These are phyloP conservation scores for Plotosus lineatus DNA, from an alignment of 2,113 vertebrate species.

Conservation along the genomic window DNA sequence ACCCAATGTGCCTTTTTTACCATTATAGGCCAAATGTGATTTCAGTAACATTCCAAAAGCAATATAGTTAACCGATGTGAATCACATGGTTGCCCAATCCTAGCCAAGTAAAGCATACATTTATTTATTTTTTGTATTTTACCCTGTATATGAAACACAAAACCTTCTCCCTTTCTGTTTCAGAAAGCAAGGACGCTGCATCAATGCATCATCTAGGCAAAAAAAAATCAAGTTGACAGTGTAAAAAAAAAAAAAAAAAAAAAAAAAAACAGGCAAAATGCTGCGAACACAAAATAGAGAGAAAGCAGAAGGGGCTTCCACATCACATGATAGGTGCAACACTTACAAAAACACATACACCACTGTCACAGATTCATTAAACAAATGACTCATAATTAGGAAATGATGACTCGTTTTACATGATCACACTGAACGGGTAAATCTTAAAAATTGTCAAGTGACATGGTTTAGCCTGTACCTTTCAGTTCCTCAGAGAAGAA, in stretches of 20 bases:
- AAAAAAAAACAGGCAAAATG: background rate
- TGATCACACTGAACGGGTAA: no score
- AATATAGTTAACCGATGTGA: background rate
- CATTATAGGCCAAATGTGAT: background rate
- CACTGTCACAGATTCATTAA: background rate
- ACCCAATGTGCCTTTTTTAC: no score
- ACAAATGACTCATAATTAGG: background rate
- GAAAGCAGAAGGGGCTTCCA: background rate
- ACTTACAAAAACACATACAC: background rate
- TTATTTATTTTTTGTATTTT: background rate
- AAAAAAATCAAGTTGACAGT: background rate
- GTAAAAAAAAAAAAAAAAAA: background rate
- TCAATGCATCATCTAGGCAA: background rate
- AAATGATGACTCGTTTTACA: background rate
- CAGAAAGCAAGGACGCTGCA: background rate
- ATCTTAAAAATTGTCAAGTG: no score
- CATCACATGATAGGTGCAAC: background rate
- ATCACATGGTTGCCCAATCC: background rate
- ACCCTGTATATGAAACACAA: background rate
- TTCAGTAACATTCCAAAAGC: background rate
- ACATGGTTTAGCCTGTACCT: conserved; percentile 69
- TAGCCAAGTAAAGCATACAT: background rate
- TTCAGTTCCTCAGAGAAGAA: conserved; percentile 83
- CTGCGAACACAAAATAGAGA: background rate
- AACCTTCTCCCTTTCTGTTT: background rate